A percentile compares a stretch with the other conserved stretches of the same genome.
Evolutionary conservation across 92 coral and sea anemone genomes (phyloP).

Genomic region (Paramuricea clavata): DNA sequence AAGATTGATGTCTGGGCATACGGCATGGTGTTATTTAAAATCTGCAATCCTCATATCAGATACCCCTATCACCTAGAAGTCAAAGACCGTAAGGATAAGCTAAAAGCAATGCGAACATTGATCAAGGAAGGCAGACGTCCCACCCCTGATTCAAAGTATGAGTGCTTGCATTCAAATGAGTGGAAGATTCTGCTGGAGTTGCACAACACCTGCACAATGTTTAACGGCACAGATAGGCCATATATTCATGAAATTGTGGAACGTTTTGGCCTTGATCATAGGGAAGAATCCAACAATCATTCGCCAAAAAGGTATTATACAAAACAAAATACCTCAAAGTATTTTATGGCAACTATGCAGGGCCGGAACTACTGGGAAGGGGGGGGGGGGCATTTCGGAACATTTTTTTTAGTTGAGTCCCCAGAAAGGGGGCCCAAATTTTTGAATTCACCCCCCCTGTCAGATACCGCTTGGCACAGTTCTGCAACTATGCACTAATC

Average conservation of each 20-base stretch:
- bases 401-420: too few species aligned
- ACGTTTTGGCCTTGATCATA: neutral
- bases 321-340: too few species aligned
- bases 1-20: constrained; percentile 60
- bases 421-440: too few species aligned
- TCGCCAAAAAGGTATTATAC: too few species aligned
- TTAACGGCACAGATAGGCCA: neutral
- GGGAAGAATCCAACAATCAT: neutral
- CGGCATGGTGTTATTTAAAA: constrained; percentile 57
- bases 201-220: neutral
- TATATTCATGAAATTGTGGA: neutral
- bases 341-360: too few species aligned
- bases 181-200: neutral
- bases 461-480: too few species aligned
- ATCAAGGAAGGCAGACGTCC: neutral
- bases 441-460: too few species aligned
- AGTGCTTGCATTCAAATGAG: neutral
- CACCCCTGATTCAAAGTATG: neutral
- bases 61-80: constrained; percentile 27
- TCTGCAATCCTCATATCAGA: constrained; percentile 49
- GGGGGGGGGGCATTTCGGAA: too few species aligned
- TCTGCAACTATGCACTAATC: too few species aligned
- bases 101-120: neutral
- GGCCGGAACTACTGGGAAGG: too few species aligned
- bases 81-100: neutral